Conservation (phyloP, 2,113 vertebrate genomes). For the Panthera tigris region DNA sequence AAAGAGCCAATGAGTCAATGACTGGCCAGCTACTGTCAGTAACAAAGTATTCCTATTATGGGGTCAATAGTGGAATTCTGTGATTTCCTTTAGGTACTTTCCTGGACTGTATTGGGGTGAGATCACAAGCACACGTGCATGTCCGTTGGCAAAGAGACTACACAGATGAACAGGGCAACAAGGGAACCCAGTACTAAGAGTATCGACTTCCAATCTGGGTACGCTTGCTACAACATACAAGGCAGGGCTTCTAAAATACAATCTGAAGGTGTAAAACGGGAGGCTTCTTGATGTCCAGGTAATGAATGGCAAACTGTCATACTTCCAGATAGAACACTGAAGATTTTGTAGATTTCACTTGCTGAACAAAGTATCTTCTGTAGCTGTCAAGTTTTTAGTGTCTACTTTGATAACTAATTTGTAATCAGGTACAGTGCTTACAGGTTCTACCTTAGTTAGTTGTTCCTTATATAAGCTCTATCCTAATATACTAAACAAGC, state of each 20-base stretch:
- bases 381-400: constrained; percentile 14
- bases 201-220: neutral
- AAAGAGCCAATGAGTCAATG: neutral
- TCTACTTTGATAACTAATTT: constrained; percentile 39
- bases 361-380: neutral
- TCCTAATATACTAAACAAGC: neutral
- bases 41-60: neutral
- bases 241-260: constrained; percentile 25
- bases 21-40: neutral
- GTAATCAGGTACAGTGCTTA: neutral
- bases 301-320: neutral
- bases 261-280: neutral
- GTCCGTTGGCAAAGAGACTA: neutral
- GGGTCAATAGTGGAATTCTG: constrained; percentile 14
- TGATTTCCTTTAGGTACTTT: constrained; percentile 25
- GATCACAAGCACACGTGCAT: neutral
- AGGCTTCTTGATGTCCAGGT: constrained; percentile 25
- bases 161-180: constrained; percentile 12
- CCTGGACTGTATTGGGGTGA: constrained; percentile 2
- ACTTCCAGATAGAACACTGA: constrained; percentile 20
- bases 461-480: constrained; percentile 12
- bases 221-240: neutral
- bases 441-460: neutral
- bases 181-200: neutral
- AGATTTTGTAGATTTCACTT: constrained; percentile 9